Evolutionary conservation across 2,797 vertebrate species (phyloP).

Genomic region (Simalia tracyae): DNA sequence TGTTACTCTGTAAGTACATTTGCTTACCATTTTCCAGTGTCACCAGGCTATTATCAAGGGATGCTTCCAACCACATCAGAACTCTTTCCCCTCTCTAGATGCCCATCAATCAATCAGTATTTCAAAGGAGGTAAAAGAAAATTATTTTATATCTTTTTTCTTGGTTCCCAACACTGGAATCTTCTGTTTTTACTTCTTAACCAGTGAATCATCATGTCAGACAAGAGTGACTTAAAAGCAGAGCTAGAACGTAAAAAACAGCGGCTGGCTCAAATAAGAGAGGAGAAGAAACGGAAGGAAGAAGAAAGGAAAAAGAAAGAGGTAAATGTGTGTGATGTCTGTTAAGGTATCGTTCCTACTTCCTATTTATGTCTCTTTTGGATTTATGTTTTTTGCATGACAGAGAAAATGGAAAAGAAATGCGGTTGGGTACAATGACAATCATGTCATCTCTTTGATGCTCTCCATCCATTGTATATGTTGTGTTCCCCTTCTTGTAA

Average conservation of each 20-base stretch:
- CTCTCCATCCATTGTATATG: neutral
- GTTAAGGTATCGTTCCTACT: neutral
- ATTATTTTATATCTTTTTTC: slow-evolving; percentile 5
- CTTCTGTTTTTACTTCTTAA: slow-evolving; percentile 36
- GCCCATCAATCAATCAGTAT: neutral
- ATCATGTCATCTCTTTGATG: neutral
- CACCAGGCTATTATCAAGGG: neutral
- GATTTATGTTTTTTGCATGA: neutral
- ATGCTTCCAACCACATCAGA: neutral
- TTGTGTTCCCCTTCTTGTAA: neutral
- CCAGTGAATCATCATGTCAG: slow-evolving; percentile 78
- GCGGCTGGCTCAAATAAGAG: slow-evolving; percentile 86
- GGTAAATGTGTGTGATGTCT: slow-evolving; percentile 67
- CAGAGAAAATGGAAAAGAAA: neutral
- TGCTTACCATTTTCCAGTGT: neutral
- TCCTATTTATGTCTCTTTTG: neutral
- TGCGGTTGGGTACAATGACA: neutral
- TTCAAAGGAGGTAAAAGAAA: neutral
- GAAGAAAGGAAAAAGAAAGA: slow-evolving; percentile 89
- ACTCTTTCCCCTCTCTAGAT: neutral
- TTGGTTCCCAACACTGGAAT: slow-evolving; percentile 44
- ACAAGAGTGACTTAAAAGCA: slow-evolving; percentile 87
- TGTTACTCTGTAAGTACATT: neutral
- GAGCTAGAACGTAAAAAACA: slow-evolving; percentile 90
- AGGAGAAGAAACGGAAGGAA: slow-evolving; percentile 88